phyloP scores from a whole-genome alignment of 2,888 invertebrate genomes.

The Bombylius major region DNA sequence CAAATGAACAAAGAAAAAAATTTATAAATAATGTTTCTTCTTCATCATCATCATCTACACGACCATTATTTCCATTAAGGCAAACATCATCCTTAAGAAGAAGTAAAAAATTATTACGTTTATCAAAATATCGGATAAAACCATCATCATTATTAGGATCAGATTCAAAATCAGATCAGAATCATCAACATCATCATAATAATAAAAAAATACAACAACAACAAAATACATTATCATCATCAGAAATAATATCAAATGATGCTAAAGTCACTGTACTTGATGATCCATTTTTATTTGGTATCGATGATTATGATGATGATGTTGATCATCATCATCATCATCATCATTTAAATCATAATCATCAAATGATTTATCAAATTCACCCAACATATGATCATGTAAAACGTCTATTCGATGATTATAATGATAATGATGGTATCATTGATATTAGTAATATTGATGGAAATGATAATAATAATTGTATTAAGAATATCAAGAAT shows the following conservation, averaged over 20 bases:
- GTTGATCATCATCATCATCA: conserved; percentile 16
- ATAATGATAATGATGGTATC: background rate
- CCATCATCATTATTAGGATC: too few relatives aligned
- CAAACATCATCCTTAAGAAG: conserved; percentile 3
- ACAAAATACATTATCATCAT: background rate
- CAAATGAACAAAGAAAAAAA: background rate
- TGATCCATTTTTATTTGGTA: conserved; percentile 35
- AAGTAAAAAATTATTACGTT: conserved; percentile 30
- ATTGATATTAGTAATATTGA: background rate
- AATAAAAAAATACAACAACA: background rate
- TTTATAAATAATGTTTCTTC: too few relatives aligned
- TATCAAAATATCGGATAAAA: conserved; percentile 9
- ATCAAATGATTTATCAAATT: background rate
- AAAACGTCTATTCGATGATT: background rate
- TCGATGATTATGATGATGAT: conserved; percentile 18
- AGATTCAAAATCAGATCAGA: background rate
- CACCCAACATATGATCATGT: background rate
- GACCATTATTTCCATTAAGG: conserved; percentile 3
- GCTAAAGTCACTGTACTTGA: conserved; percentile 35
- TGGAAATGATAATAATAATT: background rate
- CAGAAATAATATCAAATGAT: conserved; percentile 16
- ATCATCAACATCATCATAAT: background rate
- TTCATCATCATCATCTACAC: too few relatives aligned
- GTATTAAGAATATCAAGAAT: too few relatives aligned
- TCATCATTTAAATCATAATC: background rate